Base-by-base conservation (phyloP, 2,888 invertebrate genomes). In the Cephus pygmeus region DNA sequence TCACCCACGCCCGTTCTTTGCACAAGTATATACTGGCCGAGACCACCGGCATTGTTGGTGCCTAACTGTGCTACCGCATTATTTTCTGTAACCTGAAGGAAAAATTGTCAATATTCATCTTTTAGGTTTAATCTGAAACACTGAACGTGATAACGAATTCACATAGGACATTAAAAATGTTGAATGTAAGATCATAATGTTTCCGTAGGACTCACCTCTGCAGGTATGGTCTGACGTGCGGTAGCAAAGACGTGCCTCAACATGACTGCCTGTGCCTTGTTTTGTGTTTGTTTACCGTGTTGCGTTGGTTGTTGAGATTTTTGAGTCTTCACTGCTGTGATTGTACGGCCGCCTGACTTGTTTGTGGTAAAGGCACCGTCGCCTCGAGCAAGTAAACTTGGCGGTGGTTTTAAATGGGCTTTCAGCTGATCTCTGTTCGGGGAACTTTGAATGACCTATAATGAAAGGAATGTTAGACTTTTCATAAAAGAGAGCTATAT, bases 341-440 rank as follows among this genome's bases (percentile, higher is more conserved):
- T 82, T 12, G 89, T 90, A 3, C 90, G 87, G 11, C 90, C 89
- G 6, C 90, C 90, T 4, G 90, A 83, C 82, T 91, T 91, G 75
- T 80, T 87, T 6, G 89, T 89, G 12, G 88, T 88, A 77, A 88
- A 88, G 34, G 89, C 86, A 68, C 89, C 88, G 79, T 91, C 91
- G 76, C 87, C 87, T 77, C 90, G 92, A 34, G 94, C 93, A 76
- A 96, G 92, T 81, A 96, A 92, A 80, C 96, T 96, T 3, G 97
- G 97, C 23, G 97, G 97, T 73, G 97, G 97, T 83, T 97, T 95
- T 85, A 97, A 92, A 90, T 97, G 97, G 11, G 96, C 96, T 79
- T 96, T 95, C 75, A 97, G 92, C 86, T 97, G 97, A 89, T 97
- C 97, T 31, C 97, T 93, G 92, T 98, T 98, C 0, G 97, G 97